These are phyloP conservation scores for Drosophila aff. DNA, from an alignment of 1,140 invertebrate species.

Conservation along the genomic window DNA sequence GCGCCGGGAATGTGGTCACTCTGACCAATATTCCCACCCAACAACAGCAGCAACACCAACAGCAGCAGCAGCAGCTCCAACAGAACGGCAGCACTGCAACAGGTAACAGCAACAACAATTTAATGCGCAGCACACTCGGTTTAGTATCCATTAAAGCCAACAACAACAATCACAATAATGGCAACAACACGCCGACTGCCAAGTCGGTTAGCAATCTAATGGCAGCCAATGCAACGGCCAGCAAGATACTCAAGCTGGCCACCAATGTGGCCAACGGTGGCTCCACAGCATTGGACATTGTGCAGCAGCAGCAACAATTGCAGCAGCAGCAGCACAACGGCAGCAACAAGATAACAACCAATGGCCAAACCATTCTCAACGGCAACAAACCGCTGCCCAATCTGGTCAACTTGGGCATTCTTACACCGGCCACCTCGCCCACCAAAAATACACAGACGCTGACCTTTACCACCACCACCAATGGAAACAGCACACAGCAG, in stretches of 20 bases:
- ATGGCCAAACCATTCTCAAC: constrained; percentile 50
- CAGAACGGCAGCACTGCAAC: constrained; percentile 64
- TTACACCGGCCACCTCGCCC: constrained; percentile 87
- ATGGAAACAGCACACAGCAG: constrained; percentile 39
- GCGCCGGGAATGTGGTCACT: constrained; percentile 67
- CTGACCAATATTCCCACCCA: constrained; percentile 68
- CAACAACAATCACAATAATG: constrained; percentile 47
- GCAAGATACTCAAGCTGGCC: constrained; percentile 82
- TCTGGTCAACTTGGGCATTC: constrained; percentile 85
- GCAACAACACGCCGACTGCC: constrained; percentile 36
- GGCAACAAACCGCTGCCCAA: constrained; percentile 71
- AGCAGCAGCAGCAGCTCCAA: constrained; percentile 64
- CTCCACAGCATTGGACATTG: constrained; percentile 52
- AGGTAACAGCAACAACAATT: constrained; percentile 84
- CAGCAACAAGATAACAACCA: constrained; percentile 45
- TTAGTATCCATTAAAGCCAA: constrained; percentile 83
- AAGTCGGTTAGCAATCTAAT: constrained; percentile 81
- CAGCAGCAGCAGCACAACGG: constrained; percentile 50
- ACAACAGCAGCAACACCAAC: constrained; percentile 59
- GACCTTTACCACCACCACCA: constrained; percentile 72
- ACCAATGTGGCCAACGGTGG: constrained; percentile 76
- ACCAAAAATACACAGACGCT: constrained; percentile 81
- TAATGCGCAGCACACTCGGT: constrained; percentile 84
- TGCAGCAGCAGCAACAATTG: constrained; percentile 64
- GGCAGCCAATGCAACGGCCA: constrained; percentile 81